Conservation (phyloP, 2,113 vertebrate species). For the Sminthopsis crassicaudata region DNA sequence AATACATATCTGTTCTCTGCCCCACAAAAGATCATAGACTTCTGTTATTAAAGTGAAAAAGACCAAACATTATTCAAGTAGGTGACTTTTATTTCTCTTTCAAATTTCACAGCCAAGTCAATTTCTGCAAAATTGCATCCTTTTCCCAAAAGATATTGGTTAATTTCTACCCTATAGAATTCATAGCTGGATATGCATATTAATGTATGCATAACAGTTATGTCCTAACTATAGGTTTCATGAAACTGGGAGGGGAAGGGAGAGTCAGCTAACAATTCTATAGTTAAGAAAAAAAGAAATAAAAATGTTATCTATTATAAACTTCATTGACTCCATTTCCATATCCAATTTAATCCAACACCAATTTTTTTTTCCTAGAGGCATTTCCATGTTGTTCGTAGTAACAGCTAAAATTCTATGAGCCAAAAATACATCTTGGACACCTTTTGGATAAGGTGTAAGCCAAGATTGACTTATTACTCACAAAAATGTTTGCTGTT, state of each 20-base stretch:
- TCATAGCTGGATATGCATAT: conserved; percentile 74
- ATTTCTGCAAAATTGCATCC: conserved; percentile 81
- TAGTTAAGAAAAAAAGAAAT: conserved; percentile 71
- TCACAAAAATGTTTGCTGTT: conserved; percentile 46
- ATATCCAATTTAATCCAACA: conserved; percentile 51
- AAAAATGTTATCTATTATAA: conserved; percentile 77
- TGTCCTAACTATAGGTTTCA: conserved; percentile 70
- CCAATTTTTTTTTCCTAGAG: conserved; percentile 26
- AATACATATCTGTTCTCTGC: not conserved
- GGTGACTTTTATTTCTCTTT: conserved; percentile 83
- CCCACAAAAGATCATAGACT: not conserved
- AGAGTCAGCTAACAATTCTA: conserved; percentile 63
- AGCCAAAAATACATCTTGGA: not conserved
- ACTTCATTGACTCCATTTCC: conserved; percentile 61
- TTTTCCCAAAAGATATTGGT: conserved; percentile 77
- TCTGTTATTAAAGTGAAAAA: conserved; percentile 37
- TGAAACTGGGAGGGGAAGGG: conserved; percentile 16
- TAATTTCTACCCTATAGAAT: conserved; percentile 74
- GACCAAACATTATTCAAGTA: conserved; percentile 76
- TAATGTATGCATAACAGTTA: conserved; percentile 76
- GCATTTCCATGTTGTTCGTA: conserved; percentile 40
- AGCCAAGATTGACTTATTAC: conserved; percentile 51
- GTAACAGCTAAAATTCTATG: conserved; percentile 39
- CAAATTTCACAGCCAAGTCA: conserved; percentile 84
- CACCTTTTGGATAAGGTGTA: conserved; percentile 33